These are phyloP conservation scores for Samia ricini DNA, from an alignment of 1,140 invertebrate genomes.

Conservation along the genomic window DNA sequence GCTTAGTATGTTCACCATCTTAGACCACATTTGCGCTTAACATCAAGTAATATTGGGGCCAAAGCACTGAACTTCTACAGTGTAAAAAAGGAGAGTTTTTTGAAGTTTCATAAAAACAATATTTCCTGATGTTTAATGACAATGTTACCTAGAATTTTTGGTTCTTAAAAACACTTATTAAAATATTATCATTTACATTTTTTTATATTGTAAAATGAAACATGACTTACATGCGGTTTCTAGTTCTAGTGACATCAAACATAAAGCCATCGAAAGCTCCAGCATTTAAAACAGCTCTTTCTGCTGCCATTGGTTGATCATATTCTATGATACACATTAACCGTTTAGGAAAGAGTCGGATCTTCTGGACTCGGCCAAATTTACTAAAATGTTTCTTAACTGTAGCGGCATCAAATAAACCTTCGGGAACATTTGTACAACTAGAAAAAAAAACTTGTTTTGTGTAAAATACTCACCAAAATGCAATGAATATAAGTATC, in stretches of 20 bases:
- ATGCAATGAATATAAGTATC: background rate
- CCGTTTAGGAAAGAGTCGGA: slow-evolving; percentile 79
- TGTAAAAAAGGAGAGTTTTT: too few relatives aligned
- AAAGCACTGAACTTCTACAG: too few relatives aligned
- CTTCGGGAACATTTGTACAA: slow-evolving; percentile 81
- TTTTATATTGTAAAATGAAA: background rate
- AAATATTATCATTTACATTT: background rate
- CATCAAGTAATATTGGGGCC: too few relatives aligned
- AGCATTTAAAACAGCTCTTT: slow-evolving; percentile 78
- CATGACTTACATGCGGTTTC: slow-evolving; percentile 53
- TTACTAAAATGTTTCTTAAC: slow-evolving; percentile 82
- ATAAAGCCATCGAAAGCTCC: slow-evolving; percentile 79
- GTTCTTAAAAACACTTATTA: background rate
- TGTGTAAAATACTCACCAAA: too few relatives aligned
- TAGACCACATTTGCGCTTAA: too few relatives aligned
- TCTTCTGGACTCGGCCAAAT: slow-evolving; percentile 80
- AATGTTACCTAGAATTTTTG: background rate
- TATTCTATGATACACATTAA: slow-evolving; percentile 81
- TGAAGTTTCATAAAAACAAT: too few relatives aligned
- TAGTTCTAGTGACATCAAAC: slow-evolving; percentile 79
- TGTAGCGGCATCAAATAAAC: slow-evolving; percentile 79
- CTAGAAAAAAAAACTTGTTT: slow-evolving; percentile 64
- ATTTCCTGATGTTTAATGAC: too few relatives aligned
- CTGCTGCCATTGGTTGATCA: slow-evolving; percentile 76
- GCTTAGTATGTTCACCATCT: too few relatives aligned